Base-by-base conservation (phyloP, 2,888 invertebrate genomes). In the Drosophila sordidula region DNA sequence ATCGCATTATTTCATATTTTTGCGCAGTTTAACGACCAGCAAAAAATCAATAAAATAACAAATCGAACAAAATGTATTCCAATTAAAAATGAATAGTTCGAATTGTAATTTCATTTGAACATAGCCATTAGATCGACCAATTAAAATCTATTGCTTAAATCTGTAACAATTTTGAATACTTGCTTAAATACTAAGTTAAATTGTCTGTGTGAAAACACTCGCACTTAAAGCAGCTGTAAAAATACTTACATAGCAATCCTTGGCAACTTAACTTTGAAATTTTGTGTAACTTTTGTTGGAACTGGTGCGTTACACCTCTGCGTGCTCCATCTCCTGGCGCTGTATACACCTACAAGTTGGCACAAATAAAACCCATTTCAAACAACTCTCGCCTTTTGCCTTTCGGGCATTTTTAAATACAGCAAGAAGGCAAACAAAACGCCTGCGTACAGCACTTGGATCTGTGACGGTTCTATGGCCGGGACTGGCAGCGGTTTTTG, bases 321-420 rank as follows among this genome's bases (percentile, higher is more conserved):
- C 3, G 3, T 0, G 0, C 9, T 8, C 9, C 29, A 2, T n/a
- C 14, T 3, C 18, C 34, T 11, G 9, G 3, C 6, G 8, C 45
- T 5, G 9, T 14, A 1, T 46, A 29, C 52, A 56, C 45, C 68
- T 51, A 56, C 46, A 46, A 49, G 46, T 22, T 62, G 22, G 52
- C 42, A 51, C 61, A 65, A 73, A 67, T 42, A 44, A 52, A 75
- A 47, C 64, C 58, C 58, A 70, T 75, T 71, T 63, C 57, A 78
- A 81, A 70, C 52, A 69, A 55, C 57, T 59, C 42, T 69, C 52
- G 62, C 59, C 36, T 18, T 51, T 45, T 69, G 81, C 76, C 78
- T 82, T 82, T 79, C 68, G 81, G 81, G 67, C 81, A 81, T 79
- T 82, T 79, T 78, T 71, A 82, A 82, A 75, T 64, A 82, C 64